These are phyloP conservation scores for Isaurus tuberculatus DNA, from an alignment of 92 coral and sea anemone species.

Conservation along the genomic window DNA sequence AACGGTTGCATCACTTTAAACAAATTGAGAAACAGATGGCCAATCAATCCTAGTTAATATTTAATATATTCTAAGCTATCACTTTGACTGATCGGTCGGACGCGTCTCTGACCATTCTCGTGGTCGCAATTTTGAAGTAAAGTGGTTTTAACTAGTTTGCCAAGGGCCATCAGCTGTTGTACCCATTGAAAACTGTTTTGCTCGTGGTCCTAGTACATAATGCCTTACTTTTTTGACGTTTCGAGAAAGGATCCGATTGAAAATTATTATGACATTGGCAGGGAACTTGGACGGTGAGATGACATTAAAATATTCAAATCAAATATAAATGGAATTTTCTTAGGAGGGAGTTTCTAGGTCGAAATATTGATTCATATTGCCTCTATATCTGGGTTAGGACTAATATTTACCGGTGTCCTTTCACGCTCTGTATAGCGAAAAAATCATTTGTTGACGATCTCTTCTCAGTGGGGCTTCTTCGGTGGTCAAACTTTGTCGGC, in stretches of 20 bases:
- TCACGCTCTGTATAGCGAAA: background rate
- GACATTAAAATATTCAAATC: background rate
- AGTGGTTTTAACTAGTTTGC: background rate
- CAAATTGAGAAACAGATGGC: constrained; percentile 36
- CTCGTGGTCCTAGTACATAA: constrained; percentile 19
- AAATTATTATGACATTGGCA: constrained; percentile 74
- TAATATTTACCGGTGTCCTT: background rate
- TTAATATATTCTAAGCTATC: constrained; percentile 81
- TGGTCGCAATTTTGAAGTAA: background rate
- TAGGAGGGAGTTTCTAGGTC: constrained; percentile 18
- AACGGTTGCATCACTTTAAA: background rate
- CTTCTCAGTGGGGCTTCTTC: constrained; percentile 95
- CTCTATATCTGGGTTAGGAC: constrained; percentile 34
- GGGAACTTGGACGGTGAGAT: constrained; percentile 81
- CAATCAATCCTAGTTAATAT: constrained; percentile 66
- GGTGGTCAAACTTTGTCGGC: constrained; percentile 79
- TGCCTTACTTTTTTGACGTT: constrained; percentile 73
- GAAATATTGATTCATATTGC: background rate
- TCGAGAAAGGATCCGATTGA: constrained; percentile 87
- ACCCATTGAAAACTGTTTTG: background rate
- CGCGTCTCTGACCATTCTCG: background rate
- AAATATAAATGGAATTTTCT: background rate
- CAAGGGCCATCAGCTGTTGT: background rate
- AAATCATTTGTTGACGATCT: constrained; percentile 12
- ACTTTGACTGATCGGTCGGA: constrained; percentile 42